Evolutionary conservation across 2,113 vertebrate species (phyloP).

Genomic region (Hydrolagus affinis): DNA sequence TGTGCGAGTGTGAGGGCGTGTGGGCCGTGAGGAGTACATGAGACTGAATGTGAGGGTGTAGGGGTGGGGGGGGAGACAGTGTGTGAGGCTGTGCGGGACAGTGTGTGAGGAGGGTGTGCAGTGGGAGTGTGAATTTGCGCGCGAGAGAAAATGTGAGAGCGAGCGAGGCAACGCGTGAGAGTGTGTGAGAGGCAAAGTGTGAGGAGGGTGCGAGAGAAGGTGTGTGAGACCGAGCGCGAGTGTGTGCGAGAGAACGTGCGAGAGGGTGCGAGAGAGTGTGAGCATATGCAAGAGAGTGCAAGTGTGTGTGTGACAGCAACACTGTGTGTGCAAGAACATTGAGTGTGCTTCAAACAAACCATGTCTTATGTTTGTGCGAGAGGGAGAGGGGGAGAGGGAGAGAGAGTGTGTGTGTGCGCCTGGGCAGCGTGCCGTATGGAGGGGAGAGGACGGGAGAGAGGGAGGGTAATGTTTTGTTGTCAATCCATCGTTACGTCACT

Average conservation of each 20-base stretch:
- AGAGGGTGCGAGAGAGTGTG: neutral
- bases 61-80: neutral
- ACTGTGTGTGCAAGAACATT: neutral
- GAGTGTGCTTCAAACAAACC: too few relatives aligned
- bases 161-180: too few relatives aligned
- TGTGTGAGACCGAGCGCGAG: too few relatives aligned
- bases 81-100: neutral
- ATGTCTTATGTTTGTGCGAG: too few relatives aligned
- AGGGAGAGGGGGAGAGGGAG: neutral
- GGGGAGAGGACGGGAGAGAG: neutral
- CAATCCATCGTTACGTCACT: too few relatives aligned
- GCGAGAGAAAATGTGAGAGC: too few relatives aligned
- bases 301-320: neutral
- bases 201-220: too few relatives aligned
- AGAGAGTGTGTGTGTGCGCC: too few relatives aligned
- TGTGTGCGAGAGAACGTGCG: too few relatives aligned
- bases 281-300: neutral
- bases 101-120: neutral
- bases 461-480: too few relatives aligned
- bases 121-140: too few relatives aligned
- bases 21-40: neutral
- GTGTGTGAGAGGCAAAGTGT: too few relatives aligned
- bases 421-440: neutral
- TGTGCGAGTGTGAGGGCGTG: neutral
- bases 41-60: neutral